A percentile compares a stretch with the other conserved stretches of the same genome.
phyloP scores from a whole-genome alignment of 2,888 invertebrate genomes.

The Syritta pipiens region DNA sequence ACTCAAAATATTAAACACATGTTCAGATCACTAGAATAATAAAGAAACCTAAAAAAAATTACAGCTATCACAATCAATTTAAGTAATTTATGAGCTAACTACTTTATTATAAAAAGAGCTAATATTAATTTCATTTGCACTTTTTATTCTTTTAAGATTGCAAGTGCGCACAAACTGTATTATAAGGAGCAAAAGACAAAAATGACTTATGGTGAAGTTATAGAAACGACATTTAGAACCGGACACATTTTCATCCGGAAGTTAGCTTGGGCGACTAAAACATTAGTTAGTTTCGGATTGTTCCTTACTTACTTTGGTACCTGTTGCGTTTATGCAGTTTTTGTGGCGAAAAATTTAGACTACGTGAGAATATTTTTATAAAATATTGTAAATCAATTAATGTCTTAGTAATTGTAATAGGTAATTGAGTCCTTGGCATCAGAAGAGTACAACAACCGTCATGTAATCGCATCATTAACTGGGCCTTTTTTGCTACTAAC shows the following conservation, averaged over 20 bases:
- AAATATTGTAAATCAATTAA: too few relatives aligned
- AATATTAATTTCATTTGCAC: too few relatives aligned
- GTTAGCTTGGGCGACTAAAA: conserved; percentile 81
- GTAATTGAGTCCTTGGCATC: conserved; percentile 82
- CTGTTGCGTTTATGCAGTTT: conserved; percentile 97
- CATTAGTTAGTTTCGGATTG: conserved; percentile 82
- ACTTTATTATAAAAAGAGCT: too few relatives aligned
- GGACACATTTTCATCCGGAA: conserved; percentile 86
- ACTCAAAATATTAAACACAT: too few relatives aligned
- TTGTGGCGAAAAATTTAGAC: conserved; percentile 91
- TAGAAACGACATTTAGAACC: conserved; percentile 87
- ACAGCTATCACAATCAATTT: too few relatives aligned
- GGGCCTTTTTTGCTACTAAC: conserved; percentile 88
- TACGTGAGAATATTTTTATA: conserved; percentile 79
- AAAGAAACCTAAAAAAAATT: too few relatives aligned
- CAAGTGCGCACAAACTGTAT: conserved; percentile 90
- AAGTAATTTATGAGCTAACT: too few relatives aligned
- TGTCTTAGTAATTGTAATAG: conserved; percentile 76
- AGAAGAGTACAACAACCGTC: conserved; percentile 80
- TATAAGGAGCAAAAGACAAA: conserved; percentile 84
- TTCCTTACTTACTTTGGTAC: conserved; percentile 97
- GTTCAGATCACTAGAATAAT: too few relatives aligned
- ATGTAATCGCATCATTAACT: conserved; percentile 85
- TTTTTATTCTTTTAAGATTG: conserved; percentile 83
- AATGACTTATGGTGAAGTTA: conserved; percentile 93